Conservation (phyloP, 2,113 vertebrate genomes). For the Solea senegalensis region DNA sequence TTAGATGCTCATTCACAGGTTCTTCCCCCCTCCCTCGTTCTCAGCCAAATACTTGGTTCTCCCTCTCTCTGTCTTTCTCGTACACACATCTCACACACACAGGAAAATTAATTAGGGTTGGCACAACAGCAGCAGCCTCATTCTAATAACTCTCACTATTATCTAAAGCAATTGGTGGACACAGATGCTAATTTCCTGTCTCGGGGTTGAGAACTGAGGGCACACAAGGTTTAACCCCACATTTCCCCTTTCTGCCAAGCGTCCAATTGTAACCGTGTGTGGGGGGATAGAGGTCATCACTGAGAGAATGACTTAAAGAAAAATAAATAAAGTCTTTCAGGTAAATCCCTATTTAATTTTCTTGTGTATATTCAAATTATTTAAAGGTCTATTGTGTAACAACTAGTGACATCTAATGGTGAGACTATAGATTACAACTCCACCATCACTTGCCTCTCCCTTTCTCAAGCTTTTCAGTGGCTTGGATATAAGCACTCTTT, state of each 20-base stretch:
- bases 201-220: constrained; percentile 49
- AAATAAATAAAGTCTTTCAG: neutral
- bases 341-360: no score
- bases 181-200: constrained; percentile 67
- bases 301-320: neutral
- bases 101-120: constrained; percentile 75
- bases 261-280: constrained; percentile 3
- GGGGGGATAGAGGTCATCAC: neutral
- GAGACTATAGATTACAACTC: no score
- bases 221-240: constrained; percentile 44
- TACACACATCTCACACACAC: neutral
- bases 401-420: no score
- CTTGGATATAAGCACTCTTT: no score
- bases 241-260: constrained; percentile 43
- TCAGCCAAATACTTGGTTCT: no score
- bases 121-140: constrained; percentile 57
- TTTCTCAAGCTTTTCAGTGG: no score
- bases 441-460: no score
- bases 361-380: no score
- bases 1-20: constrained; percentile 6
- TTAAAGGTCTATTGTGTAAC: no score
- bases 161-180: constrained; percentile 74
- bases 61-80: no score
- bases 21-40: neutral
- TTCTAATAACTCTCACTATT: constrained; percentile 79